Evolutionary conservation across 1,140 invertebrate species (phyloP).

Genomic region (Drosophila ohnishii): DNA sequence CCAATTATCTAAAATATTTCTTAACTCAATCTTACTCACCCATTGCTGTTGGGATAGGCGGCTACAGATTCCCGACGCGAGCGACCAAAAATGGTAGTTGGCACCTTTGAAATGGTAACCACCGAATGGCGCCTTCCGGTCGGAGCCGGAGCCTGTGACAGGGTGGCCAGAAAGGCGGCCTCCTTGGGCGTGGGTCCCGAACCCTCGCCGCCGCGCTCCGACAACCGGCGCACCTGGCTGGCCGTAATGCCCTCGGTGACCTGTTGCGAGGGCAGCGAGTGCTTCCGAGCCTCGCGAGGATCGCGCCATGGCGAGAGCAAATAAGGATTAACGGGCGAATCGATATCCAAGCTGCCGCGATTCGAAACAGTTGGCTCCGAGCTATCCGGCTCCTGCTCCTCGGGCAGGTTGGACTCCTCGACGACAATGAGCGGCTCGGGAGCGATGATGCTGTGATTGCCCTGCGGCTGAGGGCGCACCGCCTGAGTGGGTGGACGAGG

Average conservation of each 20-base stretch:
- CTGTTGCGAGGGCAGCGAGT: conserved; percentile 91
- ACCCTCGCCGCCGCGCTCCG: conserved; percentile 89
- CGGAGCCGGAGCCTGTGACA: conserved; percentile 89
- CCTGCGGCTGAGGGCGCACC: conserved; percentile 14
- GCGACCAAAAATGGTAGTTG: conserved; percentile 88
- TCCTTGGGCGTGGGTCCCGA: conserved; percentile 88
- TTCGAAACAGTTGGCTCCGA: conserved; percentile 84
- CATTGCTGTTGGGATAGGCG: conserved; percentile 87
- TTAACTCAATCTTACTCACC: conserved; percentile 23
- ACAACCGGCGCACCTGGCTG: conserved; percentile 91
- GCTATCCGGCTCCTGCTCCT: conserved; percentile 86
- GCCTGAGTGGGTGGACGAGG: conserved; percentile 24
- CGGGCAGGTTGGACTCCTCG: conserved; percentile 88
- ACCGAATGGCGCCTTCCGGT: conserved; percentile 91
- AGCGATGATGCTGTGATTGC: conserved; percentile 17
- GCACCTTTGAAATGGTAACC: conserved; percentile 91
- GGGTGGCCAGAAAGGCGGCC: conserved; percentile 90
- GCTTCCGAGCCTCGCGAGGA: conserved; percentile 87
- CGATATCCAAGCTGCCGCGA: conserved; percentile 87
- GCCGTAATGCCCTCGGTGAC: conserved; percentile 92
- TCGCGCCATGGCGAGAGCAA: conserved; percentile 90
- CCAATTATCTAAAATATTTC: too few relatives aligned
- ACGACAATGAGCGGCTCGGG: conserved; percentile 91
- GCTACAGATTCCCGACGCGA: conserved; percentile 91
- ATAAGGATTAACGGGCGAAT: conserved; percentile 91